Percentiles rank a stretch among this genome's conserved stretches.
Evolutionary conservation across 1,140 invertebrate species (phyloP).

Genomic region (Leptinotarsa defecta): DNA sequence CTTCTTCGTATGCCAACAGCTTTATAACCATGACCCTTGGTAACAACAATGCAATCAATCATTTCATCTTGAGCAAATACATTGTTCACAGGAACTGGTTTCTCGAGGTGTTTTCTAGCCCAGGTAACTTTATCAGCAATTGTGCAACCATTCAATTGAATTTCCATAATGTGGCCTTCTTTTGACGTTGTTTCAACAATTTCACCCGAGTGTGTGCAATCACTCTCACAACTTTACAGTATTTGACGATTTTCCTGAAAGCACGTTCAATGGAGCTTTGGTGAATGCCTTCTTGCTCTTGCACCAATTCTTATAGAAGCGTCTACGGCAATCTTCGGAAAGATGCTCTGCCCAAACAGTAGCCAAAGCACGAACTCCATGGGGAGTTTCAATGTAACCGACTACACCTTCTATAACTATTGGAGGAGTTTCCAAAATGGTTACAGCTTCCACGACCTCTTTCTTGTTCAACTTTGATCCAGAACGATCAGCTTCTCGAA

Average conservation of each 20-base stretch:
- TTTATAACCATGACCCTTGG: conserved; percentile 99
- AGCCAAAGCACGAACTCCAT: conserved; percentile 90
- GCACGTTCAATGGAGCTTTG: conserved; percentile 81
- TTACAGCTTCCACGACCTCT: conserved; percentile 98
- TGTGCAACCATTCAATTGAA: conserved; percentile 97
- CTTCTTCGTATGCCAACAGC: conserved; percentile 99
- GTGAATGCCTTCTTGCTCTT: conserved; percentile 99
- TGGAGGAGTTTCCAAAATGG: conserved; percentile 97
- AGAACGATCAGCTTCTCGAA: conserved; percentile 97
- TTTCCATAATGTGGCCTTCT: conserved; percentile 99
- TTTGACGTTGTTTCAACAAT: conserved; percentile 94
- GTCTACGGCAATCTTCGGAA: conserved; percentile 94
- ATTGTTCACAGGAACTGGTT: conserved; percentile 83
- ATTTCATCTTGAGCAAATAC: conserved; percentile 98
- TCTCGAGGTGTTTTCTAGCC: conserved; percentile 95
- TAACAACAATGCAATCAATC: conserved; percentile 99
- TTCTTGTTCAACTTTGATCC: conserved; percentile 99
- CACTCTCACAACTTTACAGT: no score
- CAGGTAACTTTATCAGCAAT: conserved; percentile 96
- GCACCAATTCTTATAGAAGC: conserved; percentile 80
- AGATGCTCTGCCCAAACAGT: conserved; percentile 99
- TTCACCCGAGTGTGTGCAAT: conserved; percentile 82
- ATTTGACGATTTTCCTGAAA: no score
- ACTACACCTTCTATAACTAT: conserved; percentile 97
- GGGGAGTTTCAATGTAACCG: conserved; percentile 98